Evolutionary conservation across 2,888 invertebrate genomes (phyloP), one percentile per base, ranked within the genome.

Genomic region (Arge pagana): DNA sequence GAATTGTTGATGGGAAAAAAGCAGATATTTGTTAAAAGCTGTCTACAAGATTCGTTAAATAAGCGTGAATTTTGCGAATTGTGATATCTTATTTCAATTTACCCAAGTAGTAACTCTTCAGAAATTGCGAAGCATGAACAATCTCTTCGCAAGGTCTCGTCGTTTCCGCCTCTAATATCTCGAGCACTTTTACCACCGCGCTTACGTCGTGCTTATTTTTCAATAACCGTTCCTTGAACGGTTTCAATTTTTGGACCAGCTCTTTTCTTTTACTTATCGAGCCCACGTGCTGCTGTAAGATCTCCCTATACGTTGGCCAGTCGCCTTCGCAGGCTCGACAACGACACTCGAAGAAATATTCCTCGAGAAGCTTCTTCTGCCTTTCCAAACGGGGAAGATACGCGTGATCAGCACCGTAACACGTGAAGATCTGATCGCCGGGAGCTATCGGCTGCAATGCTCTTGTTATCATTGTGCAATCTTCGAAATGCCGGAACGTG

Each of bases 31-130:
- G 23, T 23, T 37, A 6, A 13, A 21, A 37, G 37, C n/a, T 37
- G 3, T 1, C n/a, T 11, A 37, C 4, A 11, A 1, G 19, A 6
- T 13, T 40, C 19, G 30, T 30, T 30, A 30, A 13, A 42, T 18
- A 18, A 18, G 19, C 21, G 11, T 18, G 11, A 15, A 21, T 19
- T 2, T 19, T 28, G 18, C 19, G 3, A 23, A n/a, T n/a, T 16
- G 40, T 45, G 18, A 18, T 42, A 26, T 49, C 42, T 62, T 58
- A 61, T 52, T 68, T 58, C 52, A 75, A 70, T 72, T 75, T 76
- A 76, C 76, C 76, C 61, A 76, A 60, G 55, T 75, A 76, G 53
- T 74, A 76, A 55, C 70, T 72, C 53, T 74, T 74, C 23, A 76
- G 63, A 53, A 74, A 76, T 49, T 74, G 74, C 33, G 71, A 61